These are phyloP conservation scores for Apis florea DNA, from an alignment of 1,140 invertebrate species.

Conservation along the genomic window DNA sequence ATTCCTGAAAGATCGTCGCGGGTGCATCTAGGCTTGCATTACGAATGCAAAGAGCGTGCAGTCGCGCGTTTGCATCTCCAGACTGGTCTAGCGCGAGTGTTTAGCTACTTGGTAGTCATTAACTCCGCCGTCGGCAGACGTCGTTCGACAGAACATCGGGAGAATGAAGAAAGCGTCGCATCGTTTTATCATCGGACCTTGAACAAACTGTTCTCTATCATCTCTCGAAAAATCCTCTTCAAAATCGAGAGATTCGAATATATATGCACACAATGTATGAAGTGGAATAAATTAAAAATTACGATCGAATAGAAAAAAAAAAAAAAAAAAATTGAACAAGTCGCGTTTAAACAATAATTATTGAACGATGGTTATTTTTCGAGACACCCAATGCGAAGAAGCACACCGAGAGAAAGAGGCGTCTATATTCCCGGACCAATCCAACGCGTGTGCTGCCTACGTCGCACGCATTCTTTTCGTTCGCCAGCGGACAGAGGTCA, in stretches of 20 bases:
- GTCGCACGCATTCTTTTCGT: slow-evolving; percentile 50
- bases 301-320: no score
- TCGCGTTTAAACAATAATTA: neutral
- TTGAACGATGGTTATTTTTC: neutral
- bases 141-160: slow-evolving; percentile 15
- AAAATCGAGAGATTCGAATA: no score
- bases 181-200: neutral
- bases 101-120: slow-evolving; percentile 46
- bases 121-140: slow-evolving; percentile 35
- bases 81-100: slow-evolving; percentile 40
- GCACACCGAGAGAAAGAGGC: neutral
- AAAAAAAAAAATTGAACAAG: neutral
- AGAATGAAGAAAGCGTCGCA: slow-evolving; percentile 1
- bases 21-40: slow-evolving; percentile 43
- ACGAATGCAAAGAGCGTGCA: slow-evolving; percentile 34
- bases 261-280: no score
- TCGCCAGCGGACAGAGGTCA: slow-evolving; percentile 43
- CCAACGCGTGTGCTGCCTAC: slow-evolving; percentile 38
- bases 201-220: neutral
- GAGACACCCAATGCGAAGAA: neutral
- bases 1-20: neutral
- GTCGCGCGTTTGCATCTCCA: slow-evolving; percentile 48
- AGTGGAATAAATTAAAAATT: no score
- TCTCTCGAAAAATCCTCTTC: no score
- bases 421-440: slow-evolving; percentile 42